A percentile compares a stretch with the other conserved stretches of the same genome.
Evolutionary conservation across 1,140 invertebrate genomes (phyloP).

Genomic region (Solenopsis fugax): DNA sequence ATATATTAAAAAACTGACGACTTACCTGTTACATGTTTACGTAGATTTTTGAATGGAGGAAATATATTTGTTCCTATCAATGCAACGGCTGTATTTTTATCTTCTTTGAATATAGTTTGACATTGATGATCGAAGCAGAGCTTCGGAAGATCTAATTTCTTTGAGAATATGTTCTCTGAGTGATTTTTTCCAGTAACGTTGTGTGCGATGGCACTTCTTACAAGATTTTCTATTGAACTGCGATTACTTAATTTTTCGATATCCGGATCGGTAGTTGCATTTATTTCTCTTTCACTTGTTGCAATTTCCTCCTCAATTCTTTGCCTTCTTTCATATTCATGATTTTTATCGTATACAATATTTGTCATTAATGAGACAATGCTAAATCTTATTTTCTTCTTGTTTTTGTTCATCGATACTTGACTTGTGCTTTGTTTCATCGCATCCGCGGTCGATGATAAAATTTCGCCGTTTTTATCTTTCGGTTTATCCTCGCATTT

Average conservation of each 20-base stretch:
- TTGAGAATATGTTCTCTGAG: neutral
- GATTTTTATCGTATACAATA: conserved; percentile 6
- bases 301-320: neutral
- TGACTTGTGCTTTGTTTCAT: neutral
- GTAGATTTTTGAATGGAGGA: conserved; percentile 47
- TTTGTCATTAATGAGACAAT: conserved; percentile 56
- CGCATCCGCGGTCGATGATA: neutral
- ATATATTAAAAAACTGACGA: neutral
- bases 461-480: neutral
- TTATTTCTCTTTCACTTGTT: neutral
- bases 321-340: neutral
- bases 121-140: conserved; percentile 29
- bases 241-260: conserved; percentile 47
- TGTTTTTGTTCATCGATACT: neutral
- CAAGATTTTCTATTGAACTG: neutral
- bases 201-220: neutral
- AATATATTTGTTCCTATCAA: conserved; percentile 17
- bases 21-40: conserved; percentile 20
- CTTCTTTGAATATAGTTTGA: neutral
- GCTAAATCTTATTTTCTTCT: conserved; percentile 12
- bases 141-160: conserved; percentile 10
- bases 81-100: neutral
- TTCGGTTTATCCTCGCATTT: neutral
- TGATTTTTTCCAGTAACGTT: conserved; percentile 12
- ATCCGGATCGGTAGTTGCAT: neutral